These are phyloP conservation scores for Gastrophryne carolinensis DNA, from an alignment of 2,797 vertebrate genomes.

Conservation along the genomic window DNA sequence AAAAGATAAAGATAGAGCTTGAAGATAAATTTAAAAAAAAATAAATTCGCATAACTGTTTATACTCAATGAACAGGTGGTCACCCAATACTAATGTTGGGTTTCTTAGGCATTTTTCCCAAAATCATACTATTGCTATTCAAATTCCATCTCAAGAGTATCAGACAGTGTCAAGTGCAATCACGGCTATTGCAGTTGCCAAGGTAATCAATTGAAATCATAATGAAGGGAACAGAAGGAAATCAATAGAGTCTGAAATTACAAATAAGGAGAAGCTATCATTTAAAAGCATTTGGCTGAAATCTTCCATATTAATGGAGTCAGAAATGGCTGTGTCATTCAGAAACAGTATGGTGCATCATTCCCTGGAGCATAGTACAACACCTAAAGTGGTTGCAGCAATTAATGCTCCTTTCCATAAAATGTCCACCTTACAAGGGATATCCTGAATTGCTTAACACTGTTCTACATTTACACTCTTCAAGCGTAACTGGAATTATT, in stretches of 20 bases:
- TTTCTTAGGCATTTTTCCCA: conserved; percentile 71
- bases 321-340: conserved; percentile 78
- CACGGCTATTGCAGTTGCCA: conserved; percentile 79
- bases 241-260: conserved; percentile 83
- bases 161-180: conserved; percentile 78
- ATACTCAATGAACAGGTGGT: conserved; percentile 63
- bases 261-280: conserved; percentile 76
- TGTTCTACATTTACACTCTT: conserved; percentile 51
- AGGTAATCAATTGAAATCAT: conserved; percentile 83
- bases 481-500: background rate
- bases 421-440: conserved; percentile 66
- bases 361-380: conserved; percentile 75
- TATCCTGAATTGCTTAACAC: conserved; percentile 63
- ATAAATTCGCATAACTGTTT: conserved; percentile 30
- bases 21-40: conserved; percentile 11
- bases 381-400: conserved; percentile 73
- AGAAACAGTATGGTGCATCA: conserved; percentile 72
- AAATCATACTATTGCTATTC: conserved; percentile 82
- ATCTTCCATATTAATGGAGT: conserved; percentile 78
- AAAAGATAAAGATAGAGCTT: conserved; percentile 12
- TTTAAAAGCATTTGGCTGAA: conserved; percentile 80
- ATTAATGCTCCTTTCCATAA: conserved; percentile 71
- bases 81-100: conserved; percentile 74
- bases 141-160: conserved; percentile 76
- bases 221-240: conserved; percentile 84